These are phyloP conservation scores for Magallana nippona DNA, from an alignment of 2,888 invertebrate genomes.

Conservation along the genomic window DNA sequence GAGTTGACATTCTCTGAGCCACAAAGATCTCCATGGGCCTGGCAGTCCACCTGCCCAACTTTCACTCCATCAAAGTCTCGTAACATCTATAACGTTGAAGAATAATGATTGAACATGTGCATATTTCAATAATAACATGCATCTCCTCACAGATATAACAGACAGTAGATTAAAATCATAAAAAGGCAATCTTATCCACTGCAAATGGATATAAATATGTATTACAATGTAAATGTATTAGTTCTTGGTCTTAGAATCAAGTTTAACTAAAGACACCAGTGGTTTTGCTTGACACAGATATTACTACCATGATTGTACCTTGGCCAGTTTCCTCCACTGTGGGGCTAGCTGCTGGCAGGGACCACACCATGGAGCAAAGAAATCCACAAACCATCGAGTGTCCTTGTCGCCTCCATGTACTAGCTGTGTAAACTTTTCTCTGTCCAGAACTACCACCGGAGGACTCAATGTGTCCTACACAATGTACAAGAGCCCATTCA, in stretches of 20 bases:
- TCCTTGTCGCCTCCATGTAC: constrained; percentile 82
- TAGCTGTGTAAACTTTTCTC: constrained; percentile 82
- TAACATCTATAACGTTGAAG: constrained; percentile 79
- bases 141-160: no score
- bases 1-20: constrained; percentile 83
- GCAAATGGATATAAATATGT: no score
- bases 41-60: constrained; percentile 86
- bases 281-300: neutral
- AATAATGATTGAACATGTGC: neutral
- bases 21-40: constrained; percentile 83
- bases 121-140: no score
- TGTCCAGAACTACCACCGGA: constrained; percentile 83
- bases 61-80: constrained; percentile 81
- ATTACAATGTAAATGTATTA: no score
- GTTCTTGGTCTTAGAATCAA: no score
- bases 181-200: no score
- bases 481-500: constrained; percentile 43
- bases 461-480: constrained; percentile 80
- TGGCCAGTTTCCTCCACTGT: constrained; percentile 85
- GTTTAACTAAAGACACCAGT: neutral
- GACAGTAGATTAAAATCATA: no score
- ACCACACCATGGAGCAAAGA: constrained; percentile 88
- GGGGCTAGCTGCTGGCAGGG: constrained; percentile 87
- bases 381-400: constrained; percentile 86
- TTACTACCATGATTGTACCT: constrained; percentile 63